These are phyloP conservation scores for Bombus ignitus DNA, from an alignment of 1,140 invertebrate species.

Conservation along the genomic window DNA sequence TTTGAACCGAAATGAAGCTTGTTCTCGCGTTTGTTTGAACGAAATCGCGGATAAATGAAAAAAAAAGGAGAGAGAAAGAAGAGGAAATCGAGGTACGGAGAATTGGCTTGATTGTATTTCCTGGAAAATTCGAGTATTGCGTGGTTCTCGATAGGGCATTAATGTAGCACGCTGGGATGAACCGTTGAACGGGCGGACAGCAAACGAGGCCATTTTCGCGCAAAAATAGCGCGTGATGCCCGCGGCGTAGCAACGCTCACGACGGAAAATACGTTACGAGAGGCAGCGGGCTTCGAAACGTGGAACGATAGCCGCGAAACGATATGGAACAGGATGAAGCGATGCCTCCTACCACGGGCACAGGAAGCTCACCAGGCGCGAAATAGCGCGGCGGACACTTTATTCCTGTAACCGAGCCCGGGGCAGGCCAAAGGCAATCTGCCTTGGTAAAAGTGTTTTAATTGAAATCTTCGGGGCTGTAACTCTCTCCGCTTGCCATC, in stretches of 20 bases:
- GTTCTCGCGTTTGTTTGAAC: neutral
- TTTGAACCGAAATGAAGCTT: neutral
- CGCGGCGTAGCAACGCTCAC: conserved; percentile 45
- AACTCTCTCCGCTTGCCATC: neutral
- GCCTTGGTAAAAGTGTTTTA: conserved; percentile 47
- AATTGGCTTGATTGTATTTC: conserved; percentile 58
- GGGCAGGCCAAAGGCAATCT: conserved; percentile 18
- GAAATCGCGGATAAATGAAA: neutral
- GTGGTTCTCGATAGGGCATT: conserved; percentile 54
- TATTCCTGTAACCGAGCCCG: conserved; percentile 14
- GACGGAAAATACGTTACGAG: conserved; percentile 62
- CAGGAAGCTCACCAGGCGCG: conserved; percentile 40
- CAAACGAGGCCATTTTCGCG: conserved; percentile 67
- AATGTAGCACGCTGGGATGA: conserved; percentile 35
- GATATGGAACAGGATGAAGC: conserved; percentile 31
- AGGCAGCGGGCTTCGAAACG: conserved; percentile 15
- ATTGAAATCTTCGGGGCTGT: conserved; percentile 39
- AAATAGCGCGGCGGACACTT: conserved; percentile 41
- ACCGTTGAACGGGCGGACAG: conserved; percentile 10
- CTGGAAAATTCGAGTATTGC: conserved; percentile 55
- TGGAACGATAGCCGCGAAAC: conserved; percentile 45
- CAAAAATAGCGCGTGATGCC: conserved; percentile 61
- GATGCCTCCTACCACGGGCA: neutral
- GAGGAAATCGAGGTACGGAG: neutral
- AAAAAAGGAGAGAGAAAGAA: neutral